phyloP scores from a whole-genome alignment of 2,888 invertebrate species.

The Notodonta dromedarius region DNA sequence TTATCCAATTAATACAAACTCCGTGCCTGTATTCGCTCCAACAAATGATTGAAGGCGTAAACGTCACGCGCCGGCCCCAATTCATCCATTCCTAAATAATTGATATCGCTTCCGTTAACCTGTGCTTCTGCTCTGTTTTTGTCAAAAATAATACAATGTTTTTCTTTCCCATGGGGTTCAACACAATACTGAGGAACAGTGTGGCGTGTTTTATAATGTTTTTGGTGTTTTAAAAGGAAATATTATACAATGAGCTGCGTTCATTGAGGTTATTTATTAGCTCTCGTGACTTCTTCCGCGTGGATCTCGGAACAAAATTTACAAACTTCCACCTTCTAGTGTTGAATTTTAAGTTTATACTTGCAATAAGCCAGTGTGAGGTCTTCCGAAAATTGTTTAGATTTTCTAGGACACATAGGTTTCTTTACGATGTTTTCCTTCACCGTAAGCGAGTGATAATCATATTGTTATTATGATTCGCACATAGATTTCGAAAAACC shows the following conservation, averaged over 20 bases:
- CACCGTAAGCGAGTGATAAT: no score
- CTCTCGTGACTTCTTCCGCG: no score
- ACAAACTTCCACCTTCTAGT: no score
- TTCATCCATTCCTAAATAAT: conserved; percentile 45
- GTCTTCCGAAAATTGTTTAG: no score
- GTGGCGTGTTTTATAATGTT: not conserved
- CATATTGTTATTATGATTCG: no score
- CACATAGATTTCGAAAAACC: no score
- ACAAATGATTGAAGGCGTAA: conserved; percentile 34
- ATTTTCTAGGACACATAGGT: no score
- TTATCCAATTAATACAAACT: not conserved
- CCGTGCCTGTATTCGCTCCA: conserved; percentile 7
- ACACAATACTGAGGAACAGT: conserved; percentile 2
- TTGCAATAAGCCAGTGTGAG: not conserved
- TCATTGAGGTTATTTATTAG: no score
- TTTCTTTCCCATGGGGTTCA: conserved; percentile 9
- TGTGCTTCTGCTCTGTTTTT: conserved; percentile 11
- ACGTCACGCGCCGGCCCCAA: conserved; percentile 36
- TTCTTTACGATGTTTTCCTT: no score
- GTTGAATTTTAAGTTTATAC: no score
- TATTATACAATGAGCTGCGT: not conserved
- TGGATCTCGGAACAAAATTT: no score
- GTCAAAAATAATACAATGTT: conserved; percentile 18
- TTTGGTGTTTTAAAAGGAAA: not conserved
- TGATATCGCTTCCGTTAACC: conserved; percentile 35